These are phyloP conservation scores for Malacoctenus gilli DNA, from an alignment of 2,797 vertebrate species.

Conservation along the genomic window DNA sequence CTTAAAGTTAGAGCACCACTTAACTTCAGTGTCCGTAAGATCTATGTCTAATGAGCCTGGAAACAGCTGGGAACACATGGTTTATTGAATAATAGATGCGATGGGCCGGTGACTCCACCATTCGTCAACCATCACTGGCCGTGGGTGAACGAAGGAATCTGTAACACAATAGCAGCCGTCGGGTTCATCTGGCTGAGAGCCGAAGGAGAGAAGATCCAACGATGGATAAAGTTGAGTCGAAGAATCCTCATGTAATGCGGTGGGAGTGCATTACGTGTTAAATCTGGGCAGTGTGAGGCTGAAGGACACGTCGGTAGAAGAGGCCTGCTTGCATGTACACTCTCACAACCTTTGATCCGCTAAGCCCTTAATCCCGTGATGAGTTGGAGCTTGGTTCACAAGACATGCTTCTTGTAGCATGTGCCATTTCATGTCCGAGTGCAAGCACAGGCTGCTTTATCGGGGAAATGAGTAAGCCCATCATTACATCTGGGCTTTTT, in stretches of 20 bases:
- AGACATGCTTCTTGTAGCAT: slow-evolving; percentile 20
- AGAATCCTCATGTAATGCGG: background rate
- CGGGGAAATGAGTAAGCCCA: slow-evolving; percentile 32
- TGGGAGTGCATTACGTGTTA: slow-evolving; percentile 11
- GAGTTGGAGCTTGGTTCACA: slow-evolving; percentile 26
- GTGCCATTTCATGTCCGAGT: slow-evolving; percentile 29
- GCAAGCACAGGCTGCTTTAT: slow-evolving; percentile 26
- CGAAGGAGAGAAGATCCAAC: slow-evolving; percentile 9
- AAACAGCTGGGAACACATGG: slow-evolving; percentile 56
- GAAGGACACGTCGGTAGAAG: background rate
- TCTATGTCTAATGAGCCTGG: slow-evolving; percentile 50
- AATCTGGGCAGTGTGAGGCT: slow-evolving; percentile 13
- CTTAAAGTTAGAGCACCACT: slow-evolving; percentile 33
- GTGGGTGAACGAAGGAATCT: slow-evolving; percentile 29
- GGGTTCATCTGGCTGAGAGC: slow-evolving; percentile 17
- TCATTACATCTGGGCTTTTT: slow-evolving; percentile 46
- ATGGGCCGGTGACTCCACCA: slow-evolving; percentile 30
- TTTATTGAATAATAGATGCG: slow-evolving; percentile 67
- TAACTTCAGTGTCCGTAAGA: slow-evolving; percentile 25
- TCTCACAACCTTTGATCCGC: slow-evolving; percentile 22
- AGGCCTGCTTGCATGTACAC: slow-evolving; percentile 23
- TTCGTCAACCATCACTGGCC: slow-evolving; percentile 29
- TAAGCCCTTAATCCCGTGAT: slow-evolving; percentile 46
- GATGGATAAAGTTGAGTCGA: slow-evolving; percentile 3
- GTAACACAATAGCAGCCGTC: slow-evolving; percentile 31